Percentiles rank a stretch among this genome's conserved stretches.
Conservation (phyloP, 2,113 vertebrate genomes). For the Callocephalon fimbriatum region DNA sequence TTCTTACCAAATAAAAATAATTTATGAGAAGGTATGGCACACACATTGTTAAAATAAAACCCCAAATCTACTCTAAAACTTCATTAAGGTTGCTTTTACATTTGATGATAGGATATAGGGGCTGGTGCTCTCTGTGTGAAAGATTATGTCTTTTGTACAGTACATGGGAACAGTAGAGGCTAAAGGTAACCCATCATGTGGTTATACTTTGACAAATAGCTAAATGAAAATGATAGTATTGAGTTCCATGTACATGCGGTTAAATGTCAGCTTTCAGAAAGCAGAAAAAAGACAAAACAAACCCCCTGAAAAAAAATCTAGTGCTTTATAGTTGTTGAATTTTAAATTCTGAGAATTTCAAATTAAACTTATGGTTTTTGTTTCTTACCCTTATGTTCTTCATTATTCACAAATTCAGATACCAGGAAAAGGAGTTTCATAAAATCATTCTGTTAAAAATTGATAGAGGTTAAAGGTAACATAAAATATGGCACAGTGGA, state of each 20-base stretch:
- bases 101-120: neutral
- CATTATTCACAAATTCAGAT: neutral
- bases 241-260: accelerated
- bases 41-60: neutral
- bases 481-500: neutral
- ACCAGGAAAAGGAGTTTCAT: neutral
- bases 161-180: neutral
- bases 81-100: neutral
- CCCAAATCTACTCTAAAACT: neutral
- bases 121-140: neutral
- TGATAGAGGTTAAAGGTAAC: neutral
- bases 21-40: neutral
- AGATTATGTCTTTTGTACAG: neutral
- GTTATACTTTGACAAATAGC: neutral
- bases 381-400: neutral
- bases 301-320: neutral
- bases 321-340: neutral
- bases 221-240: neutral
- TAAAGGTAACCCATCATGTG: neutral
- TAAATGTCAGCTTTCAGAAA: neutral
- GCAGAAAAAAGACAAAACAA: neutral
- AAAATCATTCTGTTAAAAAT: neutral
- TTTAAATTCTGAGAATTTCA: neutral
- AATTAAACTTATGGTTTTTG: neutral
- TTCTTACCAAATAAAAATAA: neutral